Evolutionary conservation across 2,797 vertebrate genomes (phyloP), one percentile per base, ranked within the genome.

Genomic region (Rhinichthys osculus): DNA sequence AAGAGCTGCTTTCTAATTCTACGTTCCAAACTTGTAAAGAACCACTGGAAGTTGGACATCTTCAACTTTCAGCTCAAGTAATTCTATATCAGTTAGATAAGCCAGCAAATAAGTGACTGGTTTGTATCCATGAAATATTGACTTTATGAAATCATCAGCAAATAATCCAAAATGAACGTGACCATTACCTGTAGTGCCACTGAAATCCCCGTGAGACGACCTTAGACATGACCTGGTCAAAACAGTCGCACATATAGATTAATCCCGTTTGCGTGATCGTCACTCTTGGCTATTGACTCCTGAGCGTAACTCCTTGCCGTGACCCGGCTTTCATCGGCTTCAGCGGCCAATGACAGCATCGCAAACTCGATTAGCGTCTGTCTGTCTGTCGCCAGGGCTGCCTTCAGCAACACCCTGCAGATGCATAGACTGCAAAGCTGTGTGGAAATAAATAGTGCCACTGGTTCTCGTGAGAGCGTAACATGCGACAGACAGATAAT

Each of bases 361-460:
- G 35, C 83, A 86, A 87, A 90, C 83, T 83, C 73, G 86, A 66
- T 87, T 78, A 84, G 72, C 38, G 77, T 23, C 59, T 71, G 42
- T 73, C 47, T 16, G 44, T 14, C 66, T 35, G 17, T 66, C 66
- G 76, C 21, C 17, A 8, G 80, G 76, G 64, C 44, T 62, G 78
- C 74, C 78, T 85, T 88, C 69, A 80, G 14, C 33, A 87, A 71
- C 17, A 71, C 7, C 10, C 38, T 70, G 35, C 42, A 81, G 42
- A 59, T 7, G 67, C 33, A 62, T 21, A 78, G 72, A 23, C 78
- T 81, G 57, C 10, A 72, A 70, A 72, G n/a, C 59, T 23, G 13
- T 42, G 69, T 67, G 27, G 30, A 80, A 86, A 85, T 73, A 81
- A 64, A 83, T 42, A 54, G 59, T 30, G 67, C 80, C 27, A 44